These are phyloP conservation scores for Notolepis coatsorum DNA, from an alignment of 2,797 vertebrate genomes.

Conservation along the genomic window DNA sequence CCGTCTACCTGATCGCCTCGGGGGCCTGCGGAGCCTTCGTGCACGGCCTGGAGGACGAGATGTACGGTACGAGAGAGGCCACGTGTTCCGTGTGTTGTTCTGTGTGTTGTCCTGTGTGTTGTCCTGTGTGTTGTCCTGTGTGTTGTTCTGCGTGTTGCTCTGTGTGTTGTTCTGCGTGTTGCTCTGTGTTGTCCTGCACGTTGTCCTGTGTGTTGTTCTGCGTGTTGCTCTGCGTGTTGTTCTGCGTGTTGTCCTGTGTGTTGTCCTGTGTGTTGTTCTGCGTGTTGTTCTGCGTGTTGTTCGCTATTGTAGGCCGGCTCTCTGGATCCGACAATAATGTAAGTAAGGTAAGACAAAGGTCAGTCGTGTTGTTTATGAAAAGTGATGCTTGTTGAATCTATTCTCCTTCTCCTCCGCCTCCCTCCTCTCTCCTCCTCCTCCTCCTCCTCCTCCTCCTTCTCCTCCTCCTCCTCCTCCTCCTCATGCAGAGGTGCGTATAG, in stretches of 20 bases:
- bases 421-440: background rate
- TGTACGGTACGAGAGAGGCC: conserved; percentile 86
- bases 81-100: background rate
- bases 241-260: background rate
- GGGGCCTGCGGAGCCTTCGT: conserved; percentile 98
- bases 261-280: background rate
- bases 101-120: background rate
- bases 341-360: no score
- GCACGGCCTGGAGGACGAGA: conserved; percentile 98
- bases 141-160: background rate
- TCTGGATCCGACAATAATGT: no score
- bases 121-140: background rate
- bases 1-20: conserved; percentile 95
- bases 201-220: background rate
- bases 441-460: background rate
- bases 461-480: accelerated
- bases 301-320: no score
- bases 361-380: no score
- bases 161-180: background rate
- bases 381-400: background rate
- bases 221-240: background rate
- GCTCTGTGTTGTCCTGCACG: background rate
- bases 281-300: background rate
- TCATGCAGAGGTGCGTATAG: conserved; percentile 91
- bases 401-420: background rate